Conservation (phyloP, 2,113 vertebrate species). For the Pogona vitticeps region DNA sequence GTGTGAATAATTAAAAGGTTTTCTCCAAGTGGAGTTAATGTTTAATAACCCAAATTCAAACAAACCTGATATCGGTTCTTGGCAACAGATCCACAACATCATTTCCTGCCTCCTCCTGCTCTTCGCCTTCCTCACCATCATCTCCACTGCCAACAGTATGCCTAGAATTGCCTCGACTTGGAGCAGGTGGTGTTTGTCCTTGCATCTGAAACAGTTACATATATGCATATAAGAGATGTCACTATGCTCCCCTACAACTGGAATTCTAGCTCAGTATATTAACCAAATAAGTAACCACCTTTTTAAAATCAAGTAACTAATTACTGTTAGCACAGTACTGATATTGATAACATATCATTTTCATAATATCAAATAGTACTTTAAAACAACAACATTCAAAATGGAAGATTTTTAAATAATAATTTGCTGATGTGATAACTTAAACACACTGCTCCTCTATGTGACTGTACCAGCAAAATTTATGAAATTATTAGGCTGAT, state of each 20-base stretch:
- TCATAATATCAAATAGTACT: neutral
- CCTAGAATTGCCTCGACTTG: constrained; percentile 81
- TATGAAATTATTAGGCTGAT: neutral
- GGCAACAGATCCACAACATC: constrained; percentile 94
- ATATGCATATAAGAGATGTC: neutral
- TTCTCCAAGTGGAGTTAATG: neutral
- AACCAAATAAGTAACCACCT: neutral
- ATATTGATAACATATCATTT: neutral
- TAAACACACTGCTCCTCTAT: neutral
- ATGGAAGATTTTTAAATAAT: neutral
- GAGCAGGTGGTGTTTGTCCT: constrained; percentile 87
- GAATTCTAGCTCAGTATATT: neutral
- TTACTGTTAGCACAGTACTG: neutral
- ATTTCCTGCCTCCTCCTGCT: constrained; percentile 80
- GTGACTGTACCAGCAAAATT: neutral
- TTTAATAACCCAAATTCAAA: constrained; percentile 3
- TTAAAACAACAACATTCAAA: neutral
- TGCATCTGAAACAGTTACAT: constrained; percentile 82
- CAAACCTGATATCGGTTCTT: constrained; percentile 89
- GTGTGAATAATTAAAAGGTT: too few relatives aligned
- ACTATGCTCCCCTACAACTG: neutral
- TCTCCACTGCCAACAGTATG: constrained; percentile 73
- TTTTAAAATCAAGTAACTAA: neutral
- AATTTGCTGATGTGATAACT: neutral
- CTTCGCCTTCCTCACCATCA: constrained; percentile 83